Evolutionary conservation across 2,113 vertebrate species (phyloP).

Genomic region (Upupa epops): DNA sequence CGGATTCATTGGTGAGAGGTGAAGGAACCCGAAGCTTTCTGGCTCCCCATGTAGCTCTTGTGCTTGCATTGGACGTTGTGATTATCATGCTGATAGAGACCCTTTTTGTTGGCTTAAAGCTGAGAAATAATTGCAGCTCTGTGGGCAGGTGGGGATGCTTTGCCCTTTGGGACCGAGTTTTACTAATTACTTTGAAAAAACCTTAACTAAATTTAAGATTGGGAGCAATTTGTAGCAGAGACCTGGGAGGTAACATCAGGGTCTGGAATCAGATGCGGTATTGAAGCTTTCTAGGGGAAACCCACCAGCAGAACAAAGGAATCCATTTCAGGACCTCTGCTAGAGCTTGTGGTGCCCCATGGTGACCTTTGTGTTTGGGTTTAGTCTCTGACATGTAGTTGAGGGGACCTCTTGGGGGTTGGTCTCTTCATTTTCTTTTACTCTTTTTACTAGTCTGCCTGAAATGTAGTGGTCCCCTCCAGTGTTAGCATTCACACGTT

Average conservation of each 20-base stretch:
- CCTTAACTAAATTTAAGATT: no score
- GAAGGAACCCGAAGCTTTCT: not conserved
- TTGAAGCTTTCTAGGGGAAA: not conserved
- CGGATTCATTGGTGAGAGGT: not conserved
- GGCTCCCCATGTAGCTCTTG: not conserved
- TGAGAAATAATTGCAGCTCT: not conserved
- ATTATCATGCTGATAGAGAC: not conserved
- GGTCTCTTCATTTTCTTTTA: not conserved
- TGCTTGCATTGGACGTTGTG: not conserved
- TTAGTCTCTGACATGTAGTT: not conserved
- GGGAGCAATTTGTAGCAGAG: not conserved
- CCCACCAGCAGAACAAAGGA: not conserved
- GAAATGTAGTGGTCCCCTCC: not conserved
- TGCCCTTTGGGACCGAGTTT: not conserved
- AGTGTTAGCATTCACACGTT: not conserved
- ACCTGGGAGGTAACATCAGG: not conserved
- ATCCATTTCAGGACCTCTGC: not conserved
- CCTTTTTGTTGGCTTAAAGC: not conserved
- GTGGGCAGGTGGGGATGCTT: not conserved
- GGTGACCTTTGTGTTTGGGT: not conserved
- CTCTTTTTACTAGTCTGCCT: not conserved
- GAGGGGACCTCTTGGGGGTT: not conserved
- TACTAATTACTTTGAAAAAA: no score
- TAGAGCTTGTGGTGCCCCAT: not conserved
- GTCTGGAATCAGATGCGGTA: not conserved